phyloP scores from a whole-genome alignment of 2,888 invertebrate species.

The Pseudolycoriella hygida region DNA sequence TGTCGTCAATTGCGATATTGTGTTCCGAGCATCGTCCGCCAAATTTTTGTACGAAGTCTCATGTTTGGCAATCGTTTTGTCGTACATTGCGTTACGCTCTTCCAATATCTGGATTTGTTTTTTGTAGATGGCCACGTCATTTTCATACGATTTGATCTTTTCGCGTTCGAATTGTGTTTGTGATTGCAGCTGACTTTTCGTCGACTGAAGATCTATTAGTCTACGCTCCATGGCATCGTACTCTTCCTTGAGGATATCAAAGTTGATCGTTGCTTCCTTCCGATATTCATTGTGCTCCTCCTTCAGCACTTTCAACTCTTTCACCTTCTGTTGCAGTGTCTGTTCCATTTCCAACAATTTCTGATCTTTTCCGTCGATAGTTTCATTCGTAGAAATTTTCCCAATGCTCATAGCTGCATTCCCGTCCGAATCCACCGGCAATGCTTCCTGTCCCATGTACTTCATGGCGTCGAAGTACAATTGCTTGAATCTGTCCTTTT shows the following conservation, averaged over 20 bases:
- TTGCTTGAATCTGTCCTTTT: slow-evolving; percentile 78
- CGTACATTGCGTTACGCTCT: slow-evolving; percentile 71
- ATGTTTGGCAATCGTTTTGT: slow-evolving; percentile 63
- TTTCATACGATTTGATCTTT: slow-evolving; percentile 57
- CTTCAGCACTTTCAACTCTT: slow-evolving; percentile 51
- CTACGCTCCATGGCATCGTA: slow-evolving; percentile 64
- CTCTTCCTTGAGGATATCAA: slow-evolving; percentile 66
- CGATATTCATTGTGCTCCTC: slow-evolving; percentile 74
- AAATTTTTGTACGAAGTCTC: slow-evolving; percentile 70
- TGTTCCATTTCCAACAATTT: slow-evolving; percentile 35
- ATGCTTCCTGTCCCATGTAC: slow-evolving; percentile 21
- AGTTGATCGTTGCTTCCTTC: slow-evolving; percentile 71
- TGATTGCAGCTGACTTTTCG: slow-evolving; percentile 64
- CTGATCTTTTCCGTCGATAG: slow-evolving; percentile 26
- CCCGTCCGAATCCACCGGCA: no score
- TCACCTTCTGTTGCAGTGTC: slow-evolving; percentile 37
- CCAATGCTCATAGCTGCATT: slow-evolving; percentile 15
- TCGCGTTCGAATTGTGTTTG: slow-evolving; percentile 73
- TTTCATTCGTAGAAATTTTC: neutral
- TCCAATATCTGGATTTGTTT: slow-evolving; percentile 72
- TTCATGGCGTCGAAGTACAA: slow-evolving; percentile 19
- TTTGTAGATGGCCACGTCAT: slow-evolving; percentile 59
- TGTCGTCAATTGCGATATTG: slow-evolving; percentile 49
- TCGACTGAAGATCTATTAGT: slow-evolving; percentile 49
- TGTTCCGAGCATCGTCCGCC: slow-evolving; percentile 57